Evolutionary conservation across 2,797 vertebrate species (phyloP), one percentile per base, ranked within the genome.

Genomic region (Anguilla pacifica): DNA sequence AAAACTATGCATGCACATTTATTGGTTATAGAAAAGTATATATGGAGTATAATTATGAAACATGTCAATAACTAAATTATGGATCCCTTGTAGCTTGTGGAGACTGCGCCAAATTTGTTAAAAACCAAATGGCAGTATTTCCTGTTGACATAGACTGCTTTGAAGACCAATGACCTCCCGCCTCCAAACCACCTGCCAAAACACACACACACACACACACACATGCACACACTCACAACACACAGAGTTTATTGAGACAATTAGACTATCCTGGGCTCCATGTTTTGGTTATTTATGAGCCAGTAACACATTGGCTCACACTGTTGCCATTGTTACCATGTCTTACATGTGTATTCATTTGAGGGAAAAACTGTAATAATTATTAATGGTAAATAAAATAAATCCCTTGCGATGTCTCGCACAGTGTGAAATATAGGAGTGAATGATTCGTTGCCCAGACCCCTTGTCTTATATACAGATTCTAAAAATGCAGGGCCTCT

Each of bases 291-390:
- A 57, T 79, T 61, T 79, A 84, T 84, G 53, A 67, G 70, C 61
- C 88, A 79, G 51, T 89, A 83, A 49, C 22, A 22, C 82, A 87
- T 77, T 13, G 83, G 87, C 67, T 87, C 88, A 86, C n/a, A 72
- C 61, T 83, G 55, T 49, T 86, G 86, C 91, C 85, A 88, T 74
- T 61, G 85, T 91, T 86, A 91, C 91, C 82, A 49, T 90, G 90
- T 90, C 89, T 92, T 90, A 90, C 89, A 89, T 83, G 90, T 90
- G 90, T 92, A 84, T 35, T 90, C 89, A 89, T 88, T n/a, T 67
- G 74, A 82, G 85, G 89, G 64, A 53, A 83, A 79, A 64, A 82
- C 85, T 88, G 57, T 53, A 87, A 90, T 88, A 89, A 90, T 91
- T 91, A 89, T 59, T 82, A 82, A 90, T 1, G 81, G 86, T 89